Evolutionary conservation across 2,888 invertebrate genomes (phyloP), one percentile per base, ranked within the genome.

Genomic region (Erynnis tages): DNA sequence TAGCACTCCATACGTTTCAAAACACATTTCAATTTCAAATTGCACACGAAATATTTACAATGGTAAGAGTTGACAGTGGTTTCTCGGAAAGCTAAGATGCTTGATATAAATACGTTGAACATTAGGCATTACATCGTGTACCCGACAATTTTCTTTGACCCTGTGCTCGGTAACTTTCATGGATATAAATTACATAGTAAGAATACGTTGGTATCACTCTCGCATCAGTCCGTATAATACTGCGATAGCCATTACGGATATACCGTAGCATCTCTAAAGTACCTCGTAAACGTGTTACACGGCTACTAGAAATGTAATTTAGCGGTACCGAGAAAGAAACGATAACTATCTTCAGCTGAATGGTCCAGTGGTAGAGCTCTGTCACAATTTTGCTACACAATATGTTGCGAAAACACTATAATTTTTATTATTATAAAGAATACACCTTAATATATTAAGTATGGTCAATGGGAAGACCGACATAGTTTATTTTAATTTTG

Each of bases 301-400:
- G 73, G 85, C 88, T 85, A 85, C 87, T 88, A 87, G 84, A 85
- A 83, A 78, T 78, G 85, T 82, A 80, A 85, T 87, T 85, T 88
- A 86, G 87, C 87, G 84, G 87, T 84, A 87, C 86, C 70, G 74
- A 76, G 85, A 85, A 85, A 82, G 73, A 81, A 77, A 73, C 71
- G 83, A 87, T 85, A 73, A 71, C 79, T 79, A 85, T 87, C 87
- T 75, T 62, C 72, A 79, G 76, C 78, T 82, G 80, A 77, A 84
- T 84, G 82, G 76, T 76, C 75, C 69, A 76, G 73, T 71, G 80
- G 78, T 71, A 74, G 75, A 74, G 68, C 73, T 68, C 66, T 46
- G 74, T 74, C 73, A 80, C 80, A 82, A 79, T 78, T 82, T 78
- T 82, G 80, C 76, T 81, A 73, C 73, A 74, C 76, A 76, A 83